Evolutionary conservation across 2,797 vertebrate genomes (phyloP).

Genomic region (Acipenser ruthenus): DNA sequence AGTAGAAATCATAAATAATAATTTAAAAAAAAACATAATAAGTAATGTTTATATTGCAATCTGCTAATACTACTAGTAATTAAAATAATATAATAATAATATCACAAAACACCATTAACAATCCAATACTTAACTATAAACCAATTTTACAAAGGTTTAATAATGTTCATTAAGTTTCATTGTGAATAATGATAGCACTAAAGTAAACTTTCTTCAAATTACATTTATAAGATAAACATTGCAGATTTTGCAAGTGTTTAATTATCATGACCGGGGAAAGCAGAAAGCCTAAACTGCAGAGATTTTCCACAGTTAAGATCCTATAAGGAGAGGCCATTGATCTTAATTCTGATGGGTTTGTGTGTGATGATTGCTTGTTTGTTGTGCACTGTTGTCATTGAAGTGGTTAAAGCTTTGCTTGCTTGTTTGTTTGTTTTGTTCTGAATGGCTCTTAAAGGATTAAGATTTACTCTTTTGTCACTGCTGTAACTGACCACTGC

Average conservation of each 20-base stretch:
- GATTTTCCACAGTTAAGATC: slow-evolving; percentile 55
- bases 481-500: slow-evolving; percentile 55
- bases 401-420: slow-evolving; percentile 65
- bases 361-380: slow-evolving; percentile 55
- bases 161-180: slow-evolving; percentile 40
- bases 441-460: slow-evolving; percentile 71
- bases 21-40: too few relatives aligned
- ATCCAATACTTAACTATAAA: too few relatives aligned
- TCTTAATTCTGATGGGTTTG: slow-evolving; percentile 64
- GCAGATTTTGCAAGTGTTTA: slow-evolving; percentile 35
- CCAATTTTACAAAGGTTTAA: neutral
- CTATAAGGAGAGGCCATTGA: slow-evolving; percentile 54
- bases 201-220: slow-evolving; percentile 38
- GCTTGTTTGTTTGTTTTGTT: slow-evolving; percentile 60
- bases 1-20: too few relatives aligned
- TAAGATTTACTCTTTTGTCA: slow-evolving; percentile 63
- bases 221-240: slow-evolving; percentile 48
- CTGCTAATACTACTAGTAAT: too few relatives aligned
- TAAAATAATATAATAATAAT: too few relatives aligned
- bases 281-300: slow-evolving; percentile 44
- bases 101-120: too few relatives aligned
- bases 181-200: slow-evolving; percentile 34
- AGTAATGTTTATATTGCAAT: too few relatives aligned
- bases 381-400: slow-evolving; percentile 59
- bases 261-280: slow-evolving; percentile 29